These are phyloP conservation scores for Diorhabda sublineata DNA, from an alignment of 1,140 invertebrate genomes.

Conservation along the genomic window DNA sequence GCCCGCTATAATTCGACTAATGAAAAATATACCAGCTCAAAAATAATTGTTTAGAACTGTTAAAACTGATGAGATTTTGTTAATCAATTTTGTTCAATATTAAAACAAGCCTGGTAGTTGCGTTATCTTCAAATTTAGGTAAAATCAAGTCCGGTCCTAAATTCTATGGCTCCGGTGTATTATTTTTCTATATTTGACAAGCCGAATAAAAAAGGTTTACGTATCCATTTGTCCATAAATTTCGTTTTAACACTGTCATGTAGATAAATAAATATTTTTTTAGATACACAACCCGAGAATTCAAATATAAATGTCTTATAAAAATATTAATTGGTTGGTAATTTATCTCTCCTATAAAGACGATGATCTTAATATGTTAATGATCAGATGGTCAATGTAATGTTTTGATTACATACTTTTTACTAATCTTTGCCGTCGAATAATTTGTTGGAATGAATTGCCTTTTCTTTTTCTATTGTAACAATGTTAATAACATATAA, in stretches of 20 bases:
- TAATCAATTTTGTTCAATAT: too few relatives aligned
- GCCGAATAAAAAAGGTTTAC: neutral
- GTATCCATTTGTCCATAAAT: neutral
- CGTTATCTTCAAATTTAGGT: too few relatives aligned
- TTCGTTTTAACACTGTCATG: neutral
- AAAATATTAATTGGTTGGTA: slow-evolving; percentile 3
- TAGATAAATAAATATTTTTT: neutral
- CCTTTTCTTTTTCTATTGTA: too few relatives aligned
- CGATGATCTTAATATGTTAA: neutral
- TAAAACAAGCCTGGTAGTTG: too few relatives aligned
- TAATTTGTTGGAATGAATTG: too few relatives aligned
- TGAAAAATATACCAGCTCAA: too few relatives aligned
- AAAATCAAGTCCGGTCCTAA: neutral
- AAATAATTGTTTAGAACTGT: too few relatives aligned
- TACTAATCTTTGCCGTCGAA: too few relatives aligned
- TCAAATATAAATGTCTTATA: slow-evolving; percentile 3
- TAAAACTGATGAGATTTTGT: too few relatives aligned
- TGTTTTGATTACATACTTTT: too few relatives aligned
- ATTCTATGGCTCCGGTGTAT: neutral
- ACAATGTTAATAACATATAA: too few relatives aligned
- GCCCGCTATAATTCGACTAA: too few relatives aligned
- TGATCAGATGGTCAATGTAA: neutral
- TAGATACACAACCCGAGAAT: neutral
- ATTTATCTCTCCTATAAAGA: neutral
- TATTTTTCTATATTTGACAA: neutral